Base-by-base conservation (phyloP, 2,113 vertebrate species). In the Labrus mixtus region DNA sequence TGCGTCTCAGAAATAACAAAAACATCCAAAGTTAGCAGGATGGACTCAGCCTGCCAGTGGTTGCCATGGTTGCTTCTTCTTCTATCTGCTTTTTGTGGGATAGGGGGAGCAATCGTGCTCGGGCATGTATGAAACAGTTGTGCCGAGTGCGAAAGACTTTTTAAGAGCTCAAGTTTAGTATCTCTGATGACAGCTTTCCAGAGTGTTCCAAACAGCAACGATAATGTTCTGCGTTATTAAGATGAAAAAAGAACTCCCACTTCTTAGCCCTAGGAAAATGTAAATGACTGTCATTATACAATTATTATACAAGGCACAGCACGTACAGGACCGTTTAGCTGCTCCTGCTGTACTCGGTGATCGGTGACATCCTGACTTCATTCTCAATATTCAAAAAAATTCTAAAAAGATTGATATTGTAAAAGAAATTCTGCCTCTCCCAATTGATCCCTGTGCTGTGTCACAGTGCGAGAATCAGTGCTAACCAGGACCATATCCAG, bases 401-500 rank as follows among this genome's bases (percentile, higher is more conserved):
- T 43, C 22, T 45, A 43, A 68, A 71, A 50, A 55, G 55, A 75
- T 33, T 16, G 15, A 46, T 17, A 46, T 16, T 17, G 20, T 46
- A 37, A 62, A 56, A 19, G 68, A 50, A 57, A 19, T 17, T 67
- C 19, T n/a, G 36, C 37, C 70, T 39, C 43, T 0, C 20, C 48
- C 64, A 69, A 56, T 72, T 22, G 54, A 66, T 48, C 37, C 53
- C 79, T 12, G 56, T 59, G 67, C 73, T 78, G 60, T 67, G 54
- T 29, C 41, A 10, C 41, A 10, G 4, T 37, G 41, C 6, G 39
- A 46, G 48, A 58, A 68, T 81, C 50, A 78, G 50, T 39, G 62
- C 64, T 71, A 77, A 60, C 62, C 6, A 19, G 54, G 61, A 76
- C 46, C 37, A 53, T 10, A 59, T 85, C 55, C 82, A 61, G 56